A percentile compares a stretch with the other conserved stretches of the same genome.
Evolutionary conservation across 2,888 invertebrate species (phyloP).

Genomic region (Ochropacha duplaris): DNA sequence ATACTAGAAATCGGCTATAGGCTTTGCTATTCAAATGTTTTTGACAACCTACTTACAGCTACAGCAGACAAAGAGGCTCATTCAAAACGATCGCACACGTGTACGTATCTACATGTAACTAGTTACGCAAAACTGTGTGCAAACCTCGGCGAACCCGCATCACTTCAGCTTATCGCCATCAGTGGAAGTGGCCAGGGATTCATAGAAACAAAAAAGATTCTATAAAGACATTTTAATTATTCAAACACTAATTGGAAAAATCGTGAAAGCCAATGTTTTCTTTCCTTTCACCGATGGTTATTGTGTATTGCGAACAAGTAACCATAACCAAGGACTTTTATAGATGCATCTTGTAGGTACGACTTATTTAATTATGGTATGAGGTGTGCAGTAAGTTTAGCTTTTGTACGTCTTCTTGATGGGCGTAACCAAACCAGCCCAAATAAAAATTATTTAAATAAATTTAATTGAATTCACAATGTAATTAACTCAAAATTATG

Average conservation of each 20-base stretch:
- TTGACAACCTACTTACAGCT: background rate
- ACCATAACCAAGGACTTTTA: too few species aligned
- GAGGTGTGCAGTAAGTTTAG: too few species aligned
- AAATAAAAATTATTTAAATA: too few species aligned
- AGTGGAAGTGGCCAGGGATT: background rate
- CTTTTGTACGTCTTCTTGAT: too few species aligned
- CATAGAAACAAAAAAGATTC: background rate
- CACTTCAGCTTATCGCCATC: background rate
- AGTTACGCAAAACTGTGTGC: conserved; percentile 22
- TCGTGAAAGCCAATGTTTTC: too few species aligned
- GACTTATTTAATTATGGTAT: too few species aligned
- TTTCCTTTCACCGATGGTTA: too few species aligned
- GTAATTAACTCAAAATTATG: too few species aligned
- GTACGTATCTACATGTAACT: conserved; percentile 24
- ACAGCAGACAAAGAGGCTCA: conserved; percentile 27
- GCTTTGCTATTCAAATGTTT: conserved; percentile 1
- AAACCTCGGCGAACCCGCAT: background rate
- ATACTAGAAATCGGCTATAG: conserved; percentile 1
- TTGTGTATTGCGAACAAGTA: too few species aligned
- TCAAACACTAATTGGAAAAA: background rate
- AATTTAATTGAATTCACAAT: too few species aligned
- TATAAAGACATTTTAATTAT: background rate
- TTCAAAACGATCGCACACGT: conserved; percentile 27
- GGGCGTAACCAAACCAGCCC: too few species aligned
- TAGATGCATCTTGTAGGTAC: too few species aligned